Base-by-base conservation (phyloP, 2,888 invertebrate genomes). In the Agonopterix alstromeriana region DNA sequence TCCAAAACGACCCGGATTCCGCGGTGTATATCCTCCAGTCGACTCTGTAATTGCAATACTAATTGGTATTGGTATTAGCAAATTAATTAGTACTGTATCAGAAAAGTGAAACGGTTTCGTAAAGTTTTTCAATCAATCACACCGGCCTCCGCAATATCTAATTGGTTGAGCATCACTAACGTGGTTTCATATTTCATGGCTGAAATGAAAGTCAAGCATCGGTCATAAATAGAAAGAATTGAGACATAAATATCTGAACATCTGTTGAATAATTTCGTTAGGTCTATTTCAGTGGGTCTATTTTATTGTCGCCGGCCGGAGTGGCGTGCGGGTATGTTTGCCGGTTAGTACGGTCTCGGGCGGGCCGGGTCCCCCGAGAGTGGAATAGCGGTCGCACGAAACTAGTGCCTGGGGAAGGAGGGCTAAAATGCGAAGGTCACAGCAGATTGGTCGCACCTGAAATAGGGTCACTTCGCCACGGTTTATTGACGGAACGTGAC, bases 351-450 rank as follows among this genome's bases (percentile, higher is more conserved):
- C 60, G 70, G 74, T 78, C 80, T 73, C 81, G 64, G 60, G 70
- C 66, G 71, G 67, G 67, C 61, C 60, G 58, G 61, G 63, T 80
- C 84, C 81, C 84, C 49, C 51, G 83, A 71, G 83, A 68, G 61
- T 59, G 60, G 61, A 67, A 67, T 63, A 60, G 67, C 77, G 76
- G 75, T 67, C 75, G 73, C 80, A 77, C 71, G 74, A 65, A 71
- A 77, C 74, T 65, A 69, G 64, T 60, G 65, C 67, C 74, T 65
- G 60, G 77, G 79, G 76, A 76, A 66, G 63, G 64, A 72, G 65
- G 55, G 68, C 60, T 64, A 75, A 82, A 82, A 82, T 83, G 82
- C 72, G 80, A 84, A 85, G 82, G 82, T 82, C 77, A 75, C 65
- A 66, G 67, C 69, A 75, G 78, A 81, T 82, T 81, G 81, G 73